Evolutionary conservation across 2,888 invertebrate genomes (phyloP).

Genomic region (Deilephila porcellus): DNA sequence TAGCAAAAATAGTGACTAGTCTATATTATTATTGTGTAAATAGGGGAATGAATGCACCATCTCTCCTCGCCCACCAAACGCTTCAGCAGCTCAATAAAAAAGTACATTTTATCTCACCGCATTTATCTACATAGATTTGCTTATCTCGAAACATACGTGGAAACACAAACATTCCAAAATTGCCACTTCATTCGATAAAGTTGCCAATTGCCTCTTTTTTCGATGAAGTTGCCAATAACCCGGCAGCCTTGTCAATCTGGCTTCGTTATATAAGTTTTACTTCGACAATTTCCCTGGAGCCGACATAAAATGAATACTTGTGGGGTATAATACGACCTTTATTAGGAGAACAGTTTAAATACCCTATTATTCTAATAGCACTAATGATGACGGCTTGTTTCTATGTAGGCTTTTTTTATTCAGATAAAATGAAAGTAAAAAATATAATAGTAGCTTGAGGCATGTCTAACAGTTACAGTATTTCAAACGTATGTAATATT

Average conservation of each 20-base stretch:
- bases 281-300: conserved; percentile 23
- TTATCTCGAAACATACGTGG: conserved; percentile 22
- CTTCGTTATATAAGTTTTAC: conserved; percentile 21
- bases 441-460: too few species aligned
- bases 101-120: conserved; percentile 20
- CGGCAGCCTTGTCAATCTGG: conserved; percentile 28
- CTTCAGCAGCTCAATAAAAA: conserved; percentile 27
- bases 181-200: conserved; percentile 27
- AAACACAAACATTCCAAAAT: conserved; percentile 28
- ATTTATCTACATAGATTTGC: conserved; percentile 29
- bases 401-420: neutral
- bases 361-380: neutral
- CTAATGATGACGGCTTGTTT: neutral
- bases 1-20: too few species aligned
- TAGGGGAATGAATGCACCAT: neutral
- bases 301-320: conserved; percentile 22
- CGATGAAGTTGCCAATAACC: conserved; percentile 21
- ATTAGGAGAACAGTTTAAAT: neutral
- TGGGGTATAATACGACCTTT: neutral
- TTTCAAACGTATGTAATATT: too few species aligned
- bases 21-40: neutral
- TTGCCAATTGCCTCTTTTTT: conserved; percentile 22
- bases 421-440: neutral
- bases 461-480: too few species aligned
- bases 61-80: neutral